These are phyloP conservation scores for Eumeta japonica DNA, from an alignment of 1,140 invertebrate genomes.

Conservation along the genomic window DNA sequence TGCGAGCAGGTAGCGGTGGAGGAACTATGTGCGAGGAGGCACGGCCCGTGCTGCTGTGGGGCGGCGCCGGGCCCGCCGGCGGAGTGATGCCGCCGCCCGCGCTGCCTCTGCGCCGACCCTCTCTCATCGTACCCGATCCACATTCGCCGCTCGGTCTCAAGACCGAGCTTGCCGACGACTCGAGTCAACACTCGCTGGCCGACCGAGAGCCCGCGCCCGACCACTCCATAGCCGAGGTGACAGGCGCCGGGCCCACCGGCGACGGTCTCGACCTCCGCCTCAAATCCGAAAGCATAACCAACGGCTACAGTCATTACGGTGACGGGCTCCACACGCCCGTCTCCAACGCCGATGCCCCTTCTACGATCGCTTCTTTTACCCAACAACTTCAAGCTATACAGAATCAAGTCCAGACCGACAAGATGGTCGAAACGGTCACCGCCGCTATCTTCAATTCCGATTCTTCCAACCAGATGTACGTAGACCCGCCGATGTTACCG, in stretches of 20 bases:
- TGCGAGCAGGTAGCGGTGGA: too few species aligned
- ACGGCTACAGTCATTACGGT: conserved; percentile 22
- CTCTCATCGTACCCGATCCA: conserved; percentile 46
- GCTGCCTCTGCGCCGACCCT: conserved; percentile 58
- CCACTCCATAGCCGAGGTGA: conserved; percentile 13
- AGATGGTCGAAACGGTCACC: conserved; percentile 53
- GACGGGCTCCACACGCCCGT: conserved; percentile 31
- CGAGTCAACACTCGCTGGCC: conserved; percentile 56
- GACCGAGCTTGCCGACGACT: conserved; percentile 70
- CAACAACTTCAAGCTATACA: conserved; percentile 50
- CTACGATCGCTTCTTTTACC: conserved; percentile 35
- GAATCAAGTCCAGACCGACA: conserved; percentile 51
- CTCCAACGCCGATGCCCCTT: conserved; percentile 24
- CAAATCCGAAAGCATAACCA: conserved; percentile 53
- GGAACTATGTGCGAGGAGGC: conserved; percentile 27
- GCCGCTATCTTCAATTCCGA: conserved; percentile 52
- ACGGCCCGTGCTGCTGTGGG: conserved; percentile 44
- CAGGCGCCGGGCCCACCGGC: conserved; percentile 18
- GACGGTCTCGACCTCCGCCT: conserved; percentile 57
- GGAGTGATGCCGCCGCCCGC: conserved; percentile 65
- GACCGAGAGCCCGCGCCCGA: conserved; percentile 31
- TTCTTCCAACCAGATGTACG: conserved; percentile 33
- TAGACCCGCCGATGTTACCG: conserved; percentile 30
- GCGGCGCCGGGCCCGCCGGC: conserved; percentile 50
- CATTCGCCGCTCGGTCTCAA: conserved; percentile 61